Percentiles rank a stretch among this genome's conserved stretches.
Conservation (phyloP, 2,888 invertebrate genomes). For the Polylopha cassiicola region DNA sequence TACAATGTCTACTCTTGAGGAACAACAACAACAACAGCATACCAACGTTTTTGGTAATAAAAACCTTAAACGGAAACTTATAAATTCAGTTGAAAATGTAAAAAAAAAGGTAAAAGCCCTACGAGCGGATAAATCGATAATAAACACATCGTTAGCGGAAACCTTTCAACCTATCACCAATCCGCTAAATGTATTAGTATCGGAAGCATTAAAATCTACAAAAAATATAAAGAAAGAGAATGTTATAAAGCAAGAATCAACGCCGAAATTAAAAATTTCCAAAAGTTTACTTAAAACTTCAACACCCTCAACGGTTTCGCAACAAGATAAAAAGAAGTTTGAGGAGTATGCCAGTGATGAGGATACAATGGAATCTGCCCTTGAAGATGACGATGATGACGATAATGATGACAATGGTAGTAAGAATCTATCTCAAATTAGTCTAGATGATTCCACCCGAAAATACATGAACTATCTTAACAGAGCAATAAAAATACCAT, state of each 20-base stretch:
- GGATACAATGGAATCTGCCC: slow-evolving; percentile 1
- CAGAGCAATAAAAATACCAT: too few relatives aligned
- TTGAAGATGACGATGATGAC: neutral
- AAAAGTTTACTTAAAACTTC: too few relatives aligned
- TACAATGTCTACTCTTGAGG: too few relatives aligned
- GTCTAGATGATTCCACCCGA: too few relatives aligned
- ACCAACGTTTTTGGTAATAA: slow-evolving; percentile 7
- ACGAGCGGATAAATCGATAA: neutral
- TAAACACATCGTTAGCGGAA: neutral
- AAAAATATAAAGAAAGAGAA: neutral
- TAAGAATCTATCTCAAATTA: too few relatives aligned
- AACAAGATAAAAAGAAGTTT: neutral
- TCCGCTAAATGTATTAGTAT: slow-evolving; percentile 1
- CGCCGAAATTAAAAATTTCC: neutral
- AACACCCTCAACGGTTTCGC: too few relatives aligned
- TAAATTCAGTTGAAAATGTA: slow-evolving; percentile 2
- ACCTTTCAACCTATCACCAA: slow-evolving; percentile 4
- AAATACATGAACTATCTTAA: too few relatives aligned
- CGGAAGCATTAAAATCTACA: slow-evolving; percentile 1
- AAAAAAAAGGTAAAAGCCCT: slow-evolving; percentile 3
- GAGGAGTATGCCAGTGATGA: neutral
- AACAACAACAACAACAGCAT: too few relatives aligned
- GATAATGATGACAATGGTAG: too few relatives aligned
- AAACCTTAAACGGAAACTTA: slow-evolving; percentile 3
- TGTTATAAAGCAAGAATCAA: neutral